phyloP scores from a whole-genome alignment of 1,140 invertebrate species.

The Drosophila azteca region DNA sequence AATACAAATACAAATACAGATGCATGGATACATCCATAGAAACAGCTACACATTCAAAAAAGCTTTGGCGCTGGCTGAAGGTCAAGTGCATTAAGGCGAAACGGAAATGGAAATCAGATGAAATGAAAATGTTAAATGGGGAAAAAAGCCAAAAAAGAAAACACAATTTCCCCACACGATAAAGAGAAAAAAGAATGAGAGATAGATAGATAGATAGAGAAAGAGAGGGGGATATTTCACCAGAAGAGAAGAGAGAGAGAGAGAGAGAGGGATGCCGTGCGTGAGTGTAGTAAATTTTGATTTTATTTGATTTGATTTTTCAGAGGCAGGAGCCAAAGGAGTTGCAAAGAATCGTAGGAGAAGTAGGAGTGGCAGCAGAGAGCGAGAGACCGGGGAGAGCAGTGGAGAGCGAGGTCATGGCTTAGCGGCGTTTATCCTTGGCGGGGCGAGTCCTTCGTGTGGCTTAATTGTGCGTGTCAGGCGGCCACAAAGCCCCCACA shows the following conservation, averaged over 20 bases:
- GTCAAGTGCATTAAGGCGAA: slow-evolving; percentile 80
- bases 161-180: slow-evolving; percentile 27
- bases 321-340: background rate
- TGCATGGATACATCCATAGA: background rate
- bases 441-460: slow-evolving; percentile 19
- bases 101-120: slow-evolving; percentile 55
- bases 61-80: slow-evolving; percentile 46
- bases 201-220: background rate
- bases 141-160: slow-evolving; percentile 45
- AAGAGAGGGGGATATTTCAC: background rate
- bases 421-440: slow-evolving; percentile 32
- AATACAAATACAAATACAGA: background rate
- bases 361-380: background rate
- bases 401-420: no score
- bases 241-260: background rate
- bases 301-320: slow-evolving; percentile 77
- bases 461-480: slow-evolving; percentile 78
- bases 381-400: background rate
- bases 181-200: slow-evolving; percentile 1
- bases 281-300: slow-evolving; percentile 66
- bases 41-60: background rate
- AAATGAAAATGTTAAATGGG: slow-evolving; percentile 64
- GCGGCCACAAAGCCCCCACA: slow-evolving; percentile 43
- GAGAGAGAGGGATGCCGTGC: slow-evolving; percentile 49
- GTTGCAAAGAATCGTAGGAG: no score